These are phyloP conservation scores for Stenodema calcarata DNA, from an alignment of 2,888 invertebrate genomes.

Conservation along the genomic window DNA sequence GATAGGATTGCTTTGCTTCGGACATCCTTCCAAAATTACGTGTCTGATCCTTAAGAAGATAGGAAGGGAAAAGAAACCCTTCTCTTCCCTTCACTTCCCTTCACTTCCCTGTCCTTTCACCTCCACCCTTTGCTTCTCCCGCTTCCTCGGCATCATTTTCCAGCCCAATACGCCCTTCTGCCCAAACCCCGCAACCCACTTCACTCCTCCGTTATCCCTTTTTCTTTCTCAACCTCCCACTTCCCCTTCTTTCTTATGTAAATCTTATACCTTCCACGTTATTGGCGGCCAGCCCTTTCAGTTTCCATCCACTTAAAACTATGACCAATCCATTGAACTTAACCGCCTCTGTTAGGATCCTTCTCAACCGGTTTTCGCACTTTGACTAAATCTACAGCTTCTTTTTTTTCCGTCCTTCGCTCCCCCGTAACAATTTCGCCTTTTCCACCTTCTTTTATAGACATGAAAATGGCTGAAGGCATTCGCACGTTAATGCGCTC, in stretches of 20 bases:
- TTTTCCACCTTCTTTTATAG: not conserved
- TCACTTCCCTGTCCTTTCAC: not conserved
- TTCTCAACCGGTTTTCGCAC: constrained; percentile 24
- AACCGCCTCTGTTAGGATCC: constrained; percentile 26
- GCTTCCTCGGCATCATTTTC: constrained; percentile 7
- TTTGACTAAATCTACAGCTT: constrained; percentile 19
- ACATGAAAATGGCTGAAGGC: not conserved
- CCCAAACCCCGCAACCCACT: not conserved
- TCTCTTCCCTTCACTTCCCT: not conserved
- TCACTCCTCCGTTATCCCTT: not conserved
- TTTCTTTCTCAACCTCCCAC: not conserved
- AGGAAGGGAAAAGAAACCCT: constrained; percentile 21
- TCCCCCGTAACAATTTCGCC: not conserved
- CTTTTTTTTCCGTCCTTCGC: not conserved
- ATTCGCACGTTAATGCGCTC: not conserved
- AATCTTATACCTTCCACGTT: constrained; percentile 31
- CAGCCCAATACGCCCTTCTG: constrained; percentile 20
- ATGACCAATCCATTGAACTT: constrained; percentile 36
- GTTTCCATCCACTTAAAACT: constrained; percentile 38
- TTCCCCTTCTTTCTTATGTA: constrained; percentile 36
- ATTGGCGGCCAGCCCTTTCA: constrained; percentile 30
- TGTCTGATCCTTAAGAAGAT: constrained; percentile 52
- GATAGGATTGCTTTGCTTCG: constrained; percentile 50
- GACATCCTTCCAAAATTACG: constrained; percentile 54
- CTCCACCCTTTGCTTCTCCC: not conserved